Conservation (phyloP, 2,888 invertebrate species). For the Tuta absoluta region DNA sequence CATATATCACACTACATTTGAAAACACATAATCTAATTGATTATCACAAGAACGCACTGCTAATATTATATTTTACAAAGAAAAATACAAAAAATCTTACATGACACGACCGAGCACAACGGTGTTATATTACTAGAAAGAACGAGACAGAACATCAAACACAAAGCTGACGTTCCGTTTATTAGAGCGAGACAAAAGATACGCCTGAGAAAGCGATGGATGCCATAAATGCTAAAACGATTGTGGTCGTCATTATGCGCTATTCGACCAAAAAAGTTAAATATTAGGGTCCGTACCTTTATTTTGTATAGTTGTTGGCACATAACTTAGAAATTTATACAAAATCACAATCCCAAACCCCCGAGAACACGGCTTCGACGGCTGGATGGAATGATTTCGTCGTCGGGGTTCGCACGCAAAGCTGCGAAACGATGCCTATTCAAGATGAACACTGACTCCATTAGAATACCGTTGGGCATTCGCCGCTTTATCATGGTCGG, state of each 20-base stretch:
- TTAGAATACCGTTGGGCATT: constrained; percentile 43
- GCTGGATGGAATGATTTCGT: constrained; percentile 82
- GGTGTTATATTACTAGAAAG: constrained; percentile 81
- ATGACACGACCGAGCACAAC: constrained; percentile 81
- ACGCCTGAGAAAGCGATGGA: constrained; percentile 78
- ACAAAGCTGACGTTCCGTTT: constrained; percentile 64
- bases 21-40: constrained; percentile 50
- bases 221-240: constrained; percentile 78
- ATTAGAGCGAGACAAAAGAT: constrained; percentile 70
- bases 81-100: constrained; percentile 79
- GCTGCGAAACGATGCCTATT: constrained; percentile 59
- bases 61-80: constrained; percentile 60
- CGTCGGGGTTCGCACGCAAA: constrained; percentile 77
- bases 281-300: constrained; percentile 64
- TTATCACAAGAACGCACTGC: constrained; percentile 49
- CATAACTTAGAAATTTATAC: constrained; percentile 72
- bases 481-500: constrained; percentile 58
- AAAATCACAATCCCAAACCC: constrained; percentile 79
- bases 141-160: constrained; percentile 71
- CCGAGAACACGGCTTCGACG: constrained; percentile 80
- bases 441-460: constrained; percentile 50
- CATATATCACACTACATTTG: constrained; percentile 49
- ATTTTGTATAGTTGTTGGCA: constrained; percentile 78
- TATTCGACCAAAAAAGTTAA: constrained; percentile 47
- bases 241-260: constrained; percentile 58